Base-by-base conservation (phyloP, 2,113 vertebrate genomes). In the Hemiprocne comata region DNA sequence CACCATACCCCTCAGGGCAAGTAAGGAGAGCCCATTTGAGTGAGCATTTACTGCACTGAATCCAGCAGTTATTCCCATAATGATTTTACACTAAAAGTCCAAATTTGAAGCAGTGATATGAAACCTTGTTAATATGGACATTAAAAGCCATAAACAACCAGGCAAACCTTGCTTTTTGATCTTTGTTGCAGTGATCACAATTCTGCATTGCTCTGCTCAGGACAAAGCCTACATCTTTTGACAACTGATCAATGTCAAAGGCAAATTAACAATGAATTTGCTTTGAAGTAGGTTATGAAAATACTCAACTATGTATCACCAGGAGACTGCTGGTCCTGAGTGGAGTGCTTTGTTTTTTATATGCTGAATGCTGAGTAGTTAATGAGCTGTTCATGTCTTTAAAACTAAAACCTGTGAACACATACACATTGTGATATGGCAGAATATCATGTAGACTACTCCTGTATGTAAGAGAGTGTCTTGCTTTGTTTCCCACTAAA, bases 401-500 rank as follows among this genome's bases (percentile, higher is more conserved):
- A 77, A 92, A 86, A 76, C 7, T 28, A 33, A 87, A 55, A 84
- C 3, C 9, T 0, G 0, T 66, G 29, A 58, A 42, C 16, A 10
- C 3, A 11, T 7, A 42, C 2, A 34, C 2, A 1, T 33, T 48
- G 6, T 75, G 23, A 48, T 44, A 33, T 3, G 5, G 12, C 38
- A 89, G 38, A 89, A 42, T 58, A 65, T 3, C 34, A 51, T 55
- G 9, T 5, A 69, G 33, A 33, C 9, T 74, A 4, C 5, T 78
- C 13, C 33, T 53, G 4, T 17, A 6, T 24, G 44, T 54, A 53
- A 60, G 6, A 28, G 3, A 36, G 4, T 6, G 13, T 60, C 17
- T 78, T 80, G 24, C 11, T 74, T 85, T 75, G 5, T 3, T 83
- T 57, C 11, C 40, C 2, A n/a, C 15, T n/a, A 34, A 78, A 84